Base-by-base conservation (phyloP, 2,797 vertebrate genomes). In the Cryptoblepharus egeriae region DNA sequence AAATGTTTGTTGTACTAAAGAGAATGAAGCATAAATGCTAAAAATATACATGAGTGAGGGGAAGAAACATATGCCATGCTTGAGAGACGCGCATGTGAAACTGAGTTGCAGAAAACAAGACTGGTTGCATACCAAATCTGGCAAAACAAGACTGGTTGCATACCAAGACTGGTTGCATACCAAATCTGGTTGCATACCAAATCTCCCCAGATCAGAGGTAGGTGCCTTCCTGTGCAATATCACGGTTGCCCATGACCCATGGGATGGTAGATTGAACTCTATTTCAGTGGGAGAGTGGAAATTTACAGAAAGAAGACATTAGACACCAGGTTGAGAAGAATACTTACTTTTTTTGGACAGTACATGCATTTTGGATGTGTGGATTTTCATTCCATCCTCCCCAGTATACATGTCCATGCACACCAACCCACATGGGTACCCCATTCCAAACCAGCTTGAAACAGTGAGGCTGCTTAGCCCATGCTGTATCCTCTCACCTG, bases 1-100 rank as follows among this genome's bases (percentile, higher is more conserved):
- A 91, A 86, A 65, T 79, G 82, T 88, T 88, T 88, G 79, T 77
- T 39, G 24, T 63, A 80, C 77, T 83, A 84, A 69, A 18, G 16
- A 88, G 71, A 32, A 15, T 86, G 61, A 13, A 42, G 77, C 82
- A 75, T 11, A 57, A 35, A 83, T 0, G 4, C 82, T 55, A 84
- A 75, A 91, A 91, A 85, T 61, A 81, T 37, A 81, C 12, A 77
- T 68, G 60, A 75, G 82, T 85, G 0, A 60, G 42, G 84, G 20
- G 58, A 80, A 32, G 39, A 90, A 87, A 79, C n/a, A 78, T 58
- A 65, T 49, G 49, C 52, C 24, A 13, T 2, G 49, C 32, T 67
- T 75, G 12, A 1, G 1, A 6, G 32, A 22, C 79, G 82, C 26
- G 11, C 26, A 28, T 80, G 37, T 77, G 26, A 79, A 87, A 61